phyloP scores from a whole-genome alignment of 1,140 invertebrate genomes.

The Chionoecetes opilio region DNA sequence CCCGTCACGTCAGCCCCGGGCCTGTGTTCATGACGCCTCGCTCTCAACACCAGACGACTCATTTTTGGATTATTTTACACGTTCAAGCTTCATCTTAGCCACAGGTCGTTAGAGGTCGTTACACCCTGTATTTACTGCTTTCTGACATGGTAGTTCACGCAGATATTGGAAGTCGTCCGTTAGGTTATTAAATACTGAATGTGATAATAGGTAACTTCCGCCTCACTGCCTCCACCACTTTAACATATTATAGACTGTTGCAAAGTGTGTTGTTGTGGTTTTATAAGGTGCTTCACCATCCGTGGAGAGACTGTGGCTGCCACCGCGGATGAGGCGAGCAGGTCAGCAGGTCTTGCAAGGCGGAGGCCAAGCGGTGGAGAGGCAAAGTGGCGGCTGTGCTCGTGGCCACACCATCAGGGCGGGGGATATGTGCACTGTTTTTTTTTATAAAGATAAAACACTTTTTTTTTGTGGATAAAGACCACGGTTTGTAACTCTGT shows the following conservation, averaged over 20 bases:
- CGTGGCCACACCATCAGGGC: no score
- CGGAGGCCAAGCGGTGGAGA: background rate
- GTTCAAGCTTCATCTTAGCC: constrained; percentile 66
- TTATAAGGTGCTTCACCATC: background rate
- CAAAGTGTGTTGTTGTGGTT: background rate
- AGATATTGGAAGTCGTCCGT: constrained; percentile 72
- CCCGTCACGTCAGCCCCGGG: no score
- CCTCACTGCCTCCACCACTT: constrained; percentile 20
- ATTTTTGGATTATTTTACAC: constrained; percentile 66
- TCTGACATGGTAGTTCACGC: constrained; percentile 72
- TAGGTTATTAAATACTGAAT: constrained; percentile 68
- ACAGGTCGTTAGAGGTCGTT: constrained; percentile 63
- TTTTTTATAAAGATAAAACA: no score
- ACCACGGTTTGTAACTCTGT: no score
- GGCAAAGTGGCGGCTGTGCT: background rate
- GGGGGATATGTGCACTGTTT: no score
- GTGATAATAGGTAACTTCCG: constrained; percentile 58
- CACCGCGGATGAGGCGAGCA: background rate
- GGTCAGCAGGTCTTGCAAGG: background rate
- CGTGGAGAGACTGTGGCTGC: background rate
- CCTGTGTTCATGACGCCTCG: constrained; percentile 34
- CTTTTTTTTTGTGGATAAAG: no score
- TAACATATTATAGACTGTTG: constrained; percentile 55
- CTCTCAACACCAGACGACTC: constrained; percentile 2
- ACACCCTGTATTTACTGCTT: constrained; percentile 71